phyloP scores from a whole-genome alignment of 2,888 invertebrate species.

The Acrobasis consociella region DNA sequence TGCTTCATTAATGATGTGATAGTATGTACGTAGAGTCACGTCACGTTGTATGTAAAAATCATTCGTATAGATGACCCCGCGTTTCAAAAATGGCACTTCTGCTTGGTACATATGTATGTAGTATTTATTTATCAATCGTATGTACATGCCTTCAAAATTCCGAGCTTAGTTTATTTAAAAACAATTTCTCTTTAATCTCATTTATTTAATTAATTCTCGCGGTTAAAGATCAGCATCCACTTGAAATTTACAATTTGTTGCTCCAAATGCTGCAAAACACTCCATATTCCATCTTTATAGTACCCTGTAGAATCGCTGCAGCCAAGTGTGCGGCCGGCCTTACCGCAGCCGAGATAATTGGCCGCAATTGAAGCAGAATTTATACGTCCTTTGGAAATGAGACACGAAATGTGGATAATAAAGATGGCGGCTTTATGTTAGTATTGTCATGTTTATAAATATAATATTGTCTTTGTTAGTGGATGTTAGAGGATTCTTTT shows the following conservation, averaged over 20 bases:
- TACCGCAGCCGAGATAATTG: conserved; percentile 57
- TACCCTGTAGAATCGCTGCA: not conserved
- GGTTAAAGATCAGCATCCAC: not conserved
- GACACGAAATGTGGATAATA: conserved; percentile 1
- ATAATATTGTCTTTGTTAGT: not conserved
- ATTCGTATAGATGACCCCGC: too few relatives aligned
- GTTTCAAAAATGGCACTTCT: too few relatives aligned
- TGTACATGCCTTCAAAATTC: too few relatives aligned
- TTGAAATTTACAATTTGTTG: too few relatives aligned
- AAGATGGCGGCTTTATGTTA: conserved; percentile 5
- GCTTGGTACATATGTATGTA: too few relatives aligned
- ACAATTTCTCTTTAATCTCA: too few relatives aligned
- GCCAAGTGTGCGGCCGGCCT: conserved; percentile 33
- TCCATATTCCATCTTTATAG: not conserved
- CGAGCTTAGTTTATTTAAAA: not conserved
- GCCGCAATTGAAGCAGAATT: conserved; percentile 56
- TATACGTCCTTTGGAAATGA: conserved; percentile 18
- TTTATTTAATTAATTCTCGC: not conserved
- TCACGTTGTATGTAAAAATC: too few relatives aligned
- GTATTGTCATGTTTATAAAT: conserved; percentile 18
- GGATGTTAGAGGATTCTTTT: too few relatives aligned
- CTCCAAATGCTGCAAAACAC: too few relatives aligned
- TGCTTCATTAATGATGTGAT: too few relatives aligned
- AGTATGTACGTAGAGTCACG: too few relatives aligned
- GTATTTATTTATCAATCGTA: too few relatives aligned